Evolutionary conservation across 1,140 invertebrate species (phyloP).

Genomic region (Drosophila ohnishii): DNA sequence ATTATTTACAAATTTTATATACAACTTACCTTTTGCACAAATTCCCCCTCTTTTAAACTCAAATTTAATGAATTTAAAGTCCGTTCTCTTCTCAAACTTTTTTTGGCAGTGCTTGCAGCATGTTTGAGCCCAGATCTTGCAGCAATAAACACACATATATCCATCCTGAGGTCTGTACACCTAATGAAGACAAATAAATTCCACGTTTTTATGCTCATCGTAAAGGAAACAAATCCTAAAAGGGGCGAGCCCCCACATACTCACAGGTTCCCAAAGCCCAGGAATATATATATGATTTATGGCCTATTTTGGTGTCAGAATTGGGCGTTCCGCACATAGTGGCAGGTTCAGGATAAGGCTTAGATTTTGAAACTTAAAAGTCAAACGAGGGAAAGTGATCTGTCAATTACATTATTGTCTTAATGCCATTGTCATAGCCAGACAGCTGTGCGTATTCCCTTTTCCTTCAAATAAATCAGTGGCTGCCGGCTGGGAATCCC

Average conservation of each 20-base stretch:
- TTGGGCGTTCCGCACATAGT: too few relatives aligned
- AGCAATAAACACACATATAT: not conserved
- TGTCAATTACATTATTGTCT: not conserved
- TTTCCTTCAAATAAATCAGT: conserved; percentile 1
- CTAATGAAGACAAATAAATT: conserved; percentile 16
- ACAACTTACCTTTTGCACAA: not conserved
- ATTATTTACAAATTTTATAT: not conserved
- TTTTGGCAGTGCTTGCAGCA: conserved; percentile 2
- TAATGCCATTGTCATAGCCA: not conserved
- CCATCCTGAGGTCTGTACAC: too few relatives aligned
- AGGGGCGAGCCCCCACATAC: not conserved
- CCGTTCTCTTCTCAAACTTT: not conserved
- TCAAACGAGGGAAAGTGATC: not conserved
- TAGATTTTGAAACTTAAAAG: not conserved
- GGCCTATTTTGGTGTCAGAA: not conserved
- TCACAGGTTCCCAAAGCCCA: not conserved
- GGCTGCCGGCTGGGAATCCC: not conserved
- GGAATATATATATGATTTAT: not conserved
- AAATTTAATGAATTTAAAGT: not conserved
- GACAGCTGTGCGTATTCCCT: not conserved
- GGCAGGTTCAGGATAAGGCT: not conserved
- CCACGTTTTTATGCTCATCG: not conserved
- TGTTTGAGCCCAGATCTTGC: not conserved
- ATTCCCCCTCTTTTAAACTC: too few relatives aligned
- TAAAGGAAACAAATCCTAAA: not conserved